These are phyloP conservation scores for Graphium colonna DNA, from an alignment of 2,888 invertebrate species.

Conservation along the genomic window DNA sequence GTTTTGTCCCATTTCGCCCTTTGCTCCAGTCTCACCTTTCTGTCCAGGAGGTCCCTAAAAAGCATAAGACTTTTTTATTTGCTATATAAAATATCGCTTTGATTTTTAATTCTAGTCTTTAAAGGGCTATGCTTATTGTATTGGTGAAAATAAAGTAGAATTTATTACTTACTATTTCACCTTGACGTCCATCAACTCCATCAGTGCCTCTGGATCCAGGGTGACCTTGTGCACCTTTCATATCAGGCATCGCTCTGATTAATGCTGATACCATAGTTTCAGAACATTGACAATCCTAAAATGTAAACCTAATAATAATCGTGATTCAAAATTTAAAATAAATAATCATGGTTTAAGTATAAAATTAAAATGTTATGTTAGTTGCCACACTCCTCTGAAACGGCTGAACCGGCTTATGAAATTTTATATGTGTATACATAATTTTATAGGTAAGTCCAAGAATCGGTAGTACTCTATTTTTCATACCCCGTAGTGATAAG, in stretches of 20 bases:
- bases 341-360: neutral
- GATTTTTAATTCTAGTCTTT: slow-evolving; percentile 58
- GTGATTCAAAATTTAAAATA: neutral
- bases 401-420: too few species aligned
- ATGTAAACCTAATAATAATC: slow-evolving; percentile 3
- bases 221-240: slow-evolving; percentile 78
- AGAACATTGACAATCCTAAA: slow-evolving; percentile 56
- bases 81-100: slow-evolving; percentile 42
- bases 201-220: slow-evolving; percentile 63
- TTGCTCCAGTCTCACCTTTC: slow-evolving; percentile 82
- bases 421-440: too few species aligned
- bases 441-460: too few species aligned
- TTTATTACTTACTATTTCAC: slow-evolving; percentile 51
- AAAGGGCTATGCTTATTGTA: too few species aligned
- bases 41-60: slow-evolving; percentile 83
- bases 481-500: too few species aligned
- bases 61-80: slow-evolving; percentile 8
- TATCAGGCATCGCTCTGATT: slow-evolving; percentile 49
- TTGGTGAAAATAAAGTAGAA: too few species aligned
- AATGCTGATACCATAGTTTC: slow-evolving; percentile 45
- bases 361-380: too few species aligned
- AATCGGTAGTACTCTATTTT: too few species aligned
- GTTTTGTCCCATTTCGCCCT: slow-evolving; percentile 76
- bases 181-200: slow-evolving; percentile 42
- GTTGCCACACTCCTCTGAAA: too few species aligned